Base-by-base conservation (phyloP, 2,113 vertebrate genomes). In the Chlorocebus sabaeus region DNA sequence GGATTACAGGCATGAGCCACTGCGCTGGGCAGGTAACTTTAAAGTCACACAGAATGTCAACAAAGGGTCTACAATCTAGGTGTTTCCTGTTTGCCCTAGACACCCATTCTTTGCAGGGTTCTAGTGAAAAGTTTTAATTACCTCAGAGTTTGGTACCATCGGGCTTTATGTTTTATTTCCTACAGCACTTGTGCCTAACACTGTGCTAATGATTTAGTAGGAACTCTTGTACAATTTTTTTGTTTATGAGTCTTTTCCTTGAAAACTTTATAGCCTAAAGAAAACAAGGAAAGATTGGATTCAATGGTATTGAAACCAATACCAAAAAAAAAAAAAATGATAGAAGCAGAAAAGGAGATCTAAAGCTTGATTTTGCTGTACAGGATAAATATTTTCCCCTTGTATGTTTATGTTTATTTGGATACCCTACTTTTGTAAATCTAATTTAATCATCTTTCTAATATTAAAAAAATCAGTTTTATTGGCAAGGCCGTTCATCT, bases 91-190 rank as follows among this genome's bases (percentile, higher is more conserved):
- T 90, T 88, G 22, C 70, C 11, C 12, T 82, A 59, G 59, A 30
- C 5, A 18, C 3, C 27, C 8, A 23, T 12, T 88, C 76, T 93
- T 59, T 84, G 6, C 8, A 52, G 70, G 30, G 38, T 67, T 93
- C 85, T 91, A 35, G 64, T 72, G 18, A 93, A 52, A 70, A 75
- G 48, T 78, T 75, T 43, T 75, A 86, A 57, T 76, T 88, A 55
- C 2, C 3, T 91, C 13, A 76, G 10, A 35, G 68, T 83, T 89
- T 50, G 40, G 30, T 16, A 48, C 38, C 35, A 43, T 82, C 8
- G 61, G 40, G 27, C 14, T 75, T 97, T 68, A 8, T 97, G 13
- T 76, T 80, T 83, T 87, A 64, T 88, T 95, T 97, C 83, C 57
- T 16, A 52, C 5, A 82, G 68, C 68, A 85, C 22, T 32, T 93